Base-by-base conservation (phyloP, 1,140 invertebrate genomes). In the Goniozus legneri region DNA sequence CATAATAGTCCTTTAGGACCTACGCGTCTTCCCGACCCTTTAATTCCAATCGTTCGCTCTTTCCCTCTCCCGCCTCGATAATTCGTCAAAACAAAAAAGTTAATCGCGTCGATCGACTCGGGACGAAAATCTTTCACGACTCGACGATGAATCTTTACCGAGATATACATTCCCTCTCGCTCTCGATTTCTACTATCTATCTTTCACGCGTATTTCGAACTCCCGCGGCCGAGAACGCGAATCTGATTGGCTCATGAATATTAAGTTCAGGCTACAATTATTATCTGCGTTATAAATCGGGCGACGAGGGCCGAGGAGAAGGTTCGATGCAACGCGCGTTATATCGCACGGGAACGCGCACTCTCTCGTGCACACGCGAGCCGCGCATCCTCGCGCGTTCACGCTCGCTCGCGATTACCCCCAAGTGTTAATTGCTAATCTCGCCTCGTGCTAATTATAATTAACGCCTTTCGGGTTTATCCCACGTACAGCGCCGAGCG, bases 161-260 rank as follows among this genome's bases (percentile, higher is more conserved):
- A n/a, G n/a, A n/a, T n/a, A n/a, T n/a, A n/a, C n/a, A n/a, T n/a
- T n/a, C n/a, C n/a, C n/a, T n/a, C n/a, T n/a, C n/a, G n/a, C n/a
- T n/a, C n/a, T n/a, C n/a, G n/a, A n/a, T n/a, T n/a, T n/a, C n/a
- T n/a, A n/a, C n/a, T n/a, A n/a, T n/a, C n/a, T n/a, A n/a, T n/a
- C n/a, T n/a, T n/a, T 27, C 24, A 27, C 24, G 4, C 4, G 24
- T 6, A 10, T 4, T 27, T 27, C 58, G 54, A 40, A 59, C 65
- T 68, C 63, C 64, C 61, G 64, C 71, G 68, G 67, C 66, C 61
- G 55, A 61, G 62, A 66, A 65, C 59, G 70, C 71, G 73, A 74
- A 76, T 76, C 71, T 73, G 71, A 76, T 76, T 76, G 72, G 72
- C 71, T 76, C 73, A 76, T 76, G 73, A 76, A 76, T 76, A 76